phyloP scores from a whole-genome alignment of 2,113 vertebrate species.

The Callocephalon fimbriatum region DNA sequence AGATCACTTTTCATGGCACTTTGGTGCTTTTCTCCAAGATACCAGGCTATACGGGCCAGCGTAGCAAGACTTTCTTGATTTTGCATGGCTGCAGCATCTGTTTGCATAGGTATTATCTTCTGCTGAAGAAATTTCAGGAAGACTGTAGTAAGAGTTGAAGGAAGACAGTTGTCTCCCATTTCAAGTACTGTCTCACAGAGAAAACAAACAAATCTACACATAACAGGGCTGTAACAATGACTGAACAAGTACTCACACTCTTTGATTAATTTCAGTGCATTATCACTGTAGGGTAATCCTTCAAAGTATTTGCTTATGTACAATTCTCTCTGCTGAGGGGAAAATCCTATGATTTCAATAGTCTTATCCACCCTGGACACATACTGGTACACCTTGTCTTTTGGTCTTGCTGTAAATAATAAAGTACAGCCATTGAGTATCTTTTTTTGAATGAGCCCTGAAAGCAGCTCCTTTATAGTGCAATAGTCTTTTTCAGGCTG shows the following conservation, averaged over 20 bases:
- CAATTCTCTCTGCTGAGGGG: slow-evolving; percentile 72
- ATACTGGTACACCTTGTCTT: slow-evolving; percentile 79
- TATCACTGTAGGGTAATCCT: background rate
- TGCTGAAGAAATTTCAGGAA: slow-evolving; percentile 76
- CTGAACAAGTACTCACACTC: slow-evolving; percentile 76
- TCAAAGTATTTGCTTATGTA: slow-evolving; percentile 83
- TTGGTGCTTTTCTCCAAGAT: slow-evolving; percentile 77
- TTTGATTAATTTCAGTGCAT: slow-evolving; percentile 70
- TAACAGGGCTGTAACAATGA: slow-evolving; percentile 83
- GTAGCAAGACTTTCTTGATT: slow-evolving; percentile 49
- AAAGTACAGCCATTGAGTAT: slow-evolving; percentile 87
- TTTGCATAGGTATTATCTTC: background rate
- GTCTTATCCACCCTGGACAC: slow-evolving; percentile 82
- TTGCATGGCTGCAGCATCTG: background rate
- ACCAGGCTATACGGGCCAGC: slow-evolving; percentile 85
- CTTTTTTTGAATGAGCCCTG: slow-evolving; percentile 85
- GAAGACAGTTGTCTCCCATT: slow-evolving; percentile 55
- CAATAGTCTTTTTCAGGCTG: slow-evolving; percentile 36
- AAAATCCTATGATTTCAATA: slow-evolving; percentile 86
- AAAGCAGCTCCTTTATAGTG: slow-evolving; percentile 81
- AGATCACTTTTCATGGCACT: slow-evolving; percentile 45
- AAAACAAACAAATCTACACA: slow-evolving; percentile 84
- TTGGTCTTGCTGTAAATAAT: slow-evolving; percentile 83
- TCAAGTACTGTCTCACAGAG: slow-evolving; percentile 72
- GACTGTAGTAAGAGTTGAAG: slow-evolving; percentile 85